Evolutionary conservation across 1,140 invertebrate species (phyloP), one percentile per base, ranked within the genome.

Genomic region (Diplogasteroides magnus): DNA sequence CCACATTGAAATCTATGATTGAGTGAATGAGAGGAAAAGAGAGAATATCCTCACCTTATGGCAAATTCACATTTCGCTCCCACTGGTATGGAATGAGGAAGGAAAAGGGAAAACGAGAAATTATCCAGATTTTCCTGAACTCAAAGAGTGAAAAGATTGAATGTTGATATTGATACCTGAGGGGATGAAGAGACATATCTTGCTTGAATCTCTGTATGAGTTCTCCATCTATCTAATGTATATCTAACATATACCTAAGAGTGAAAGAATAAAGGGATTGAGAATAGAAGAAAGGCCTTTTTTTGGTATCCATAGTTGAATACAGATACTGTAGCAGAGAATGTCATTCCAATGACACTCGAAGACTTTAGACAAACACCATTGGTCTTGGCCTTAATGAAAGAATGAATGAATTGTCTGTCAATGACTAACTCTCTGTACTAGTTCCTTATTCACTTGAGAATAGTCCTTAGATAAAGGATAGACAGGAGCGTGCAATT

Each of bases 341-440:
- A 65, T 2, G 64, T 65, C 64, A 65, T 65, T n/a, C 64, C 64
- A 23, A 65, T 65, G 2, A 65, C 64, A n/a, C 23, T 48, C 14
- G 64, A 65, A n/a, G 31, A 48, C 26, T 65, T 65, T 2, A 65
- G 27, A n/a, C 31, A 31, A 3, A 65, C 64, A 2, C 64, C 64
- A 14, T 48, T 48, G n/a, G n/a, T 3, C 26, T n/a, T 65, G 15
- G 64, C 37, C 64, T 65, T 6, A 31, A 48, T 48, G 37, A 48
- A 48, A 48, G 37, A 48, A 48, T 48, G 37, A 48, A 11, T 48
- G 37, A 48, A 48, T 6, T 11, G 19, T 48, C 37, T 48, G 6
- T 48, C 19, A 6, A 48, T 48, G 37, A 48, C 37, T 48, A 48
- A 48, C 37, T 19, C 37, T 6, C 6, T 48, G 6, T 6, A 48